Percentiles rank a stretch among this genome's conserved stretches.
These are phyloP conservation scores for Tribolium castaneum DNA, from an alignment of 1,140 invertebrate genomes.

Conservation along the genomic window DNA sequence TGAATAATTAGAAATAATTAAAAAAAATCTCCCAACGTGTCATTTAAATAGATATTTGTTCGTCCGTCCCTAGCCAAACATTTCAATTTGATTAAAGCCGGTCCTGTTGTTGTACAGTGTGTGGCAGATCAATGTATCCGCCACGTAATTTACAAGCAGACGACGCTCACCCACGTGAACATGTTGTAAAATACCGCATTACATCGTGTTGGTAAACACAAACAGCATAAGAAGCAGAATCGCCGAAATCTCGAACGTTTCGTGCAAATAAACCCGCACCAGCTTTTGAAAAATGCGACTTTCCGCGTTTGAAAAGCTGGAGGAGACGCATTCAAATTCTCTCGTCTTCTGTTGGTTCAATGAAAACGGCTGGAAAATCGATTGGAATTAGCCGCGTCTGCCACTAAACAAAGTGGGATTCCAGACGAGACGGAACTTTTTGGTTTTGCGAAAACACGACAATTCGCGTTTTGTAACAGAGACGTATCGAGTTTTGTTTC, in stretches of 20 bases:
- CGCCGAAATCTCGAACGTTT: neutral
- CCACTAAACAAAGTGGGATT: neutral
- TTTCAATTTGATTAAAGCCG: conserved; percentile 7
- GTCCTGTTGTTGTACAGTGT: neutral
- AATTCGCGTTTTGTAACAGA: neutral
- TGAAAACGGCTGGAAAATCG: neutral
- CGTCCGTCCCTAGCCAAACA: neutral
- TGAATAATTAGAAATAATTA: neutral
- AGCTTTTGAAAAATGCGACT: neutral
- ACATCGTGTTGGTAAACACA: neutral
- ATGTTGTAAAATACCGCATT: conserved; percentile 26
- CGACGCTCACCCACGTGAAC: conserved; percentile 27
- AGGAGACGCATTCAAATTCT: conserved; percentile 1
- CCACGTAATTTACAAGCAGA: conserved; percentile 30
- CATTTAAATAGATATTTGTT: neutral
- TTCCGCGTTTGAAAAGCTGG: neutral
- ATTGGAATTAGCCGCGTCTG: conserved; percentile 5
- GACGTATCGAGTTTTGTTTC: neutral
- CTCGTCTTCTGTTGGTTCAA: neutral
- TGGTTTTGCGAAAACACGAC: neutral
- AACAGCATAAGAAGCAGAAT: neutral
- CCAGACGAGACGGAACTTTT: neutral
- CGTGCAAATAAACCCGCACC: neutral
- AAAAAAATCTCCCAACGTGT: neutral
- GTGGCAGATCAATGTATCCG: neutral